These are phyloP conservation scores for Malurus melanocephalus DNA, from an alignment of 2,113 vertebrate genomes.

Conservation along the genomic window DNA sequence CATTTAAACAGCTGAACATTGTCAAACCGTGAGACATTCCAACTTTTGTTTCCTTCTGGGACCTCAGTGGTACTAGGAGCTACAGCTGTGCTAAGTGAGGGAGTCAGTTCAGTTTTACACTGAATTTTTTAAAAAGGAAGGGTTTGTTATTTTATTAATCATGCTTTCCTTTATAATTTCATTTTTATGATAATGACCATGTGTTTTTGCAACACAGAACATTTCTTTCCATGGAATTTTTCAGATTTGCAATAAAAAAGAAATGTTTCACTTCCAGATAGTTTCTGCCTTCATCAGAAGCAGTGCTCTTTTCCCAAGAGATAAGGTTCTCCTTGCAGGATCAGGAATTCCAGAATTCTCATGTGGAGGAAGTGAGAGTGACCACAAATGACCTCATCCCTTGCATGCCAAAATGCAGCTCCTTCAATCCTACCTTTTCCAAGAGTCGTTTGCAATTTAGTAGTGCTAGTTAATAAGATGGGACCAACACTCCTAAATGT, in stretches of 20 bases:
- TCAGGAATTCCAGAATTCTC: neutral
- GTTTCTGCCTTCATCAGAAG: neutral
- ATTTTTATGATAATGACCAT: neutral
- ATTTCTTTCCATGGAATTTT: neutral
- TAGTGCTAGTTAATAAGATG: neutral
- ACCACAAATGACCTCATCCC: neutral
- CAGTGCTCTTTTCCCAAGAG: neutral
- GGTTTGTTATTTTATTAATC: neutral
- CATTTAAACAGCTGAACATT: conserved; percentile 4
- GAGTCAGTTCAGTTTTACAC: neutral
- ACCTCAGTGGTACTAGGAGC: neutral
- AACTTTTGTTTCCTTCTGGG: conserved; percentile 12
- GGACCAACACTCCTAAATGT: neutral
- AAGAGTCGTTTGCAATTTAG: neutral
- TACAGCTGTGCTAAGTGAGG: neutral
- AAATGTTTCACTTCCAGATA: neutral
- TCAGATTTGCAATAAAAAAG: neutral
- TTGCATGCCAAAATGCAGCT: neutral
- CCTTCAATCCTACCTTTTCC: neutral
- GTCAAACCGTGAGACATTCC: neutral
- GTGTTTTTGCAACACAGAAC: neutral
- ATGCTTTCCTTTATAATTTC: neutral
- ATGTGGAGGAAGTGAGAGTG: neutral
- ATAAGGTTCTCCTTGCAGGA: neutral
- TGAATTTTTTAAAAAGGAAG: neutral